Evolutionary conservation across 2,797 vertebrate genomes (phyloP), one percentile per base, ranked within the genome.

Genomic region (Hephaestus fuliginosus): DNA sequence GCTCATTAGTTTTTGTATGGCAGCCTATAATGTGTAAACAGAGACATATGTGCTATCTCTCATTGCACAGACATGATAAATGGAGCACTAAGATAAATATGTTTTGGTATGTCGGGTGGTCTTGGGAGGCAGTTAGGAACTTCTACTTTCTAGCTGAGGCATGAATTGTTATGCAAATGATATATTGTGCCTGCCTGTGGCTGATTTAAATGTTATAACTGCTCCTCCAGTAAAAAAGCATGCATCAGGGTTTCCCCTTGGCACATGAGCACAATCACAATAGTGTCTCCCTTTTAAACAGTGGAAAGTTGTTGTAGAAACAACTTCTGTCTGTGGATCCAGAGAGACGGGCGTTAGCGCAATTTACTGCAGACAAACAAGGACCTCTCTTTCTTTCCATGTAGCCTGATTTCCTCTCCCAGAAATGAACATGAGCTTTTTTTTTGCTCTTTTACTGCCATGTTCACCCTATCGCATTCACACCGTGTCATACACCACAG

Each of bases 291-390:
- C 58, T 66, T 66, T 85, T 41, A 70, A 86, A 82, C 46, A 33
- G 70, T 53, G 88, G 91, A 93, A 93, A 89, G 70, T 83, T 84
- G 66, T 72, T 49, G 65, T 52, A 79, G 82, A 85, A 88, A 80
- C 74, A 70, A 36, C 65, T 72, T 76, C 52, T 81, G 80, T 81
- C 28, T 48, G 74, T 66, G 67, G 81, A 83, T 75, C 28, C 76
- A 81, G 73, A 76, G 84, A 69, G 60, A 75, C 72, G 78, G 85
- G 82, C 83, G 60, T 81, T 81, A 73, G 33, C 25, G 20, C 88
- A 81, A 90, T 91, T 88, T 91, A 90, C 78, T 78, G 83, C 86
- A 66, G 85, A 84, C 83, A 86, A 87, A 91, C 82, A 87, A 62
- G 56, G 81, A 72, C 74, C 86, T 86, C 84, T 79, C 76, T 88